These are phyloP conservation scores for Thinocorus orbignyianus DNA, from an alignment of 2,113 vertebrate species.

Conservation along the genomic window DNA sequence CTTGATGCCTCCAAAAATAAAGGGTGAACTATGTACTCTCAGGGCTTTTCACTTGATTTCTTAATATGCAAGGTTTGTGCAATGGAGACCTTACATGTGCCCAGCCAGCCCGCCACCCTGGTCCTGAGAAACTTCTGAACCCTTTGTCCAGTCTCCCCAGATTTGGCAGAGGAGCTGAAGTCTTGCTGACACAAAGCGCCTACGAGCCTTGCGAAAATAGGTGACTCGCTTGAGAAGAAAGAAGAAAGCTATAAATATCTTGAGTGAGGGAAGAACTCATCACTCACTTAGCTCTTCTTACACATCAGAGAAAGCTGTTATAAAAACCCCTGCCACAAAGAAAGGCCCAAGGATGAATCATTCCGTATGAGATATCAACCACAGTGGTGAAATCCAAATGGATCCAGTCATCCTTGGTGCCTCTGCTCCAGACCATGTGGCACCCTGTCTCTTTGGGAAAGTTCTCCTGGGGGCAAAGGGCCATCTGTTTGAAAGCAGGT, in stretches of 20 bases:
- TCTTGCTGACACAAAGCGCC: not conserved
- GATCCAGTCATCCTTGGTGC: not conserved
- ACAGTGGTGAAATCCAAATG: fast-evolving
- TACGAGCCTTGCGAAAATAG: not conserved
- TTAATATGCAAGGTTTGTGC: not conserved
- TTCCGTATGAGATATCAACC: not conserved
- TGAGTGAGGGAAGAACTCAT: conserved; percentile 35
- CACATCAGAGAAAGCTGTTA: conserved; percentile 6
- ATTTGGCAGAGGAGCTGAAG: not conserved
- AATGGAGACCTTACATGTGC: no score
- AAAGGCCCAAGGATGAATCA: conserved; percentile 4
- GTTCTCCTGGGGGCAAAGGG: not conserved
- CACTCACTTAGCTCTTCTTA: conserved; percentile 18
- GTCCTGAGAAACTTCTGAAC: not conserved
- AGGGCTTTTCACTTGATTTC: not conserved
- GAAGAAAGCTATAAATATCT: conserved; percentile 42
- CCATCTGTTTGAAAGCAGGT: not conserved
- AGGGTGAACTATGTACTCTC: not conserved
- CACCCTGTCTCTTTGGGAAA: not conserved
- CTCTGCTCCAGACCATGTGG: fast-evolving
- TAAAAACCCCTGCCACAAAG: not conserved
- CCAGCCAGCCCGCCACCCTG: not conserved
- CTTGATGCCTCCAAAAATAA: not conserved
- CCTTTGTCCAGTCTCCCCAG: not conserved
- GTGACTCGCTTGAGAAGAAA: conserved; percentile 9